phyloP scores from a whole-genome alignment of 1,140 invertebrate species.

The Drosophila mojavensis region DNA sequence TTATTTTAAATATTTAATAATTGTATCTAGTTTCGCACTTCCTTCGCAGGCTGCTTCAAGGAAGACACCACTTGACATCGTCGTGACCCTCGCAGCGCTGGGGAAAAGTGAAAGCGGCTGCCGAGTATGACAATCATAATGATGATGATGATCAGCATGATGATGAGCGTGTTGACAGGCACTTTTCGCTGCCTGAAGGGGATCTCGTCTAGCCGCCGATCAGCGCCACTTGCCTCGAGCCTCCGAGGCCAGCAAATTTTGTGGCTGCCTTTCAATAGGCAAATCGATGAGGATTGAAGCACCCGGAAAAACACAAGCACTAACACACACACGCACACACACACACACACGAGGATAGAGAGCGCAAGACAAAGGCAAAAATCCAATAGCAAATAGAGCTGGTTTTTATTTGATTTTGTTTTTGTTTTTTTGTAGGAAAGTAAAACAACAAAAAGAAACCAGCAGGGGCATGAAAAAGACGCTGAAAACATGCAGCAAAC shows the following conservation, averaged over 20 bases:
- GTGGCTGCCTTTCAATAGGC: slow-evolving; percentile 41
- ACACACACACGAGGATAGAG: too few species aligned
- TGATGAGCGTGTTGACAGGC: slow-evolving; percentile 12
- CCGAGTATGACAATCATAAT: background rate
- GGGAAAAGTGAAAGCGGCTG: slow-evolving; percentile 71
- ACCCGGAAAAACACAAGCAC: slow-evolving; percentile 66
- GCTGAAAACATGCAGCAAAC: slow-evolving; percentile 12
- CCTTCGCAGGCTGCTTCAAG: slow-evolving; percentile 54
- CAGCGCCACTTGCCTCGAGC: slow-evolving; percentile 52
- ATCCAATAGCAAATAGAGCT: background rate
- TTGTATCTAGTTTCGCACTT: slow-evolving; percentile 78
- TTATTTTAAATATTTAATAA: slow-evolving; percentile 82
- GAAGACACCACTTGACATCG: slow-evolving; percentile 74
- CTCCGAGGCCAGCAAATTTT: slow-evolving; percentile 24
- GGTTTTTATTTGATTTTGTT: slow-evolving; percentile 6
- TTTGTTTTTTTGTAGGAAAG: slow-evolving; percentile 21
- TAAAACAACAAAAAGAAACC: slow-evolving; percentile 33
- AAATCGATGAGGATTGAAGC: slow-evolving; percentile 58
- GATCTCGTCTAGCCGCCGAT: slow-evolving; percentile 41
- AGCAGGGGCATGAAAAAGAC: slow-evolving; percentile 9
- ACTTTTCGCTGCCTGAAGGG: background rate
- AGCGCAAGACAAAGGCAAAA: background rate
- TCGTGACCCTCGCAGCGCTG: slow-evolving; percentile 32
- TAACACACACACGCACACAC: too few species aligned
- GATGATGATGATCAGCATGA: background rate